Percentiles rank a stretch among this genome's conserved stretches.
Evolutionary conservation across 2,888 invertebrate species (phyloP).

Genomic region (Drepanosiphum platanoidis): DNA sequence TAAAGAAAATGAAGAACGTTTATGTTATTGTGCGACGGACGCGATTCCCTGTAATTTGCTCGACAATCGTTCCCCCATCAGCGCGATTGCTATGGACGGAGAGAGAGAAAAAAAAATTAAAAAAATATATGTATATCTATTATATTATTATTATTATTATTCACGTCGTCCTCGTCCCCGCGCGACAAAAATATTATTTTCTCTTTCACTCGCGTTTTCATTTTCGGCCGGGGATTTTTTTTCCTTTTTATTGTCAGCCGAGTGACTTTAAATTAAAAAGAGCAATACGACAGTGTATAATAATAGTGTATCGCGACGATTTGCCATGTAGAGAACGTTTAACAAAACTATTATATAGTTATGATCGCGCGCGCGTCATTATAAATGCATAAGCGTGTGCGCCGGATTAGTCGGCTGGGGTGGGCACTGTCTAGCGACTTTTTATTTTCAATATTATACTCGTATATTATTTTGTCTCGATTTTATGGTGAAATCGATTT

Average conservation of each 20-base stretch:
- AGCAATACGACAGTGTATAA: too few relatives aligned
- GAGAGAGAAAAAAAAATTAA: slow-evolving; percentile 25
- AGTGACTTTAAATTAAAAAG: slow-evolving; percentile 40
- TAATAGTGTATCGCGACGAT: too few relatives aligned
- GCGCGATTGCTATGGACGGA: slow-evolving; percentile 55
- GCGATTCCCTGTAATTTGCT: slow-evolving; percentile 61
- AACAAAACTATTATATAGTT: slow-evolving; percentile 43
- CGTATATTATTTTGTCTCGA: too few relatives aligned
- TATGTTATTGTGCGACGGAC: slow-evolving; percentile 59
- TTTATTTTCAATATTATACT: too few relatives aligned
- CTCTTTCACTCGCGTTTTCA: slow-evolving; percentile 48
- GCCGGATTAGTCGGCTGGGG: too few relatives aligned
- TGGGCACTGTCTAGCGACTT: too few relatives aligned
- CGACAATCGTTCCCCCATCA: slow-evolving; percentile 61
- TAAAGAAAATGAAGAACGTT: slow-evolving; percentile 60
- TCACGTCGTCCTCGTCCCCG: slow-evolving; percentile 25
- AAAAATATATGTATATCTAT: neutral
- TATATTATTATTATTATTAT: too few relatives aligned
- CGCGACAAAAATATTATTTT: slow-evolving; percentile 56
- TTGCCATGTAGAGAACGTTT: neutral
- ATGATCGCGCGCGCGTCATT: neutral
- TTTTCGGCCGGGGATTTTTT: slow-evolving; percentile 26
- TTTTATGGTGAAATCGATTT: too few relatives aligned
- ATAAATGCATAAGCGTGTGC: too few relatives aligned
- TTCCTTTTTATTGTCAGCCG: neutral